phyloP scores from a whole-genome alignment of 2,888 invertebrate genomes.

The Congeria kusceri region DNA sequence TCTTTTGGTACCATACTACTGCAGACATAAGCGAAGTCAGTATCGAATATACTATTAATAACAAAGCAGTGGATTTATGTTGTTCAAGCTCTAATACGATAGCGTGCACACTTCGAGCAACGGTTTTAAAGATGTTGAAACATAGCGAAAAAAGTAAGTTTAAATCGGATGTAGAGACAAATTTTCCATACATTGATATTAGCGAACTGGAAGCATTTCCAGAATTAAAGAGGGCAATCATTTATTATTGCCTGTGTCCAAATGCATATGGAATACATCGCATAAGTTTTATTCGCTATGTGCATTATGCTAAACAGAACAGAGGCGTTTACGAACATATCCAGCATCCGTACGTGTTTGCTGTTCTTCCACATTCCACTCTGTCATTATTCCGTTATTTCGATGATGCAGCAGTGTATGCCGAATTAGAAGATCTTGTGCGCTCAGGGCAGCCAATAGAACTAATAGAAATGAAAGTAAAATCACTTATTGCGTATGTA shows the following conservation, averaged over 20 bases:
- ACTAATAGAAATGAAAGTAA: constrained; percentile 9
- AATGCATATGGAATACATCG: too few species aligned
- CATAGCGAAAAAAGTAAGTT: neutral
- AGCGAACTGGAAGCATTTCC: too few species aligned
- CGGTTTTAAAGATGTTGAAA: neutral
- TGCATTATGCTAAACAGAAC: neutral
- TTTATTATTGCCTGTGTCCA: too few species aligned
- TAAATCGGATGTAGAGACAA: neutral
- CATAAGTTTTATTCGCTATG: too few species aligned
- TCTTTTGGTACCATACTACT: constrained; percentile 4
- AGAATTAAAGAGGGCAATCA: too few species aligned
- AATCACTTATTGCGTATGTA: neutral
- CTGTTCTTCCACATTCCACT: constrained; percentile 2
- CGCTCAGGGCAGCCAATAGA: neutral
- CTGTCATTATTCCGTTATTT: constrained; percentile 11
- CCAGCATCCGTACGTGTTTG: constrained; percentile 7
- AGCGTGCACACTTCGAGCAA: too few species aligned
- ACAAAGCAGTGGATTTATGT: too few species aligned
- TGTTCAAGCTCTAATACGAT: too few species aligned
- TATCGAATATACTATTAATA: constrained; percentile 5
- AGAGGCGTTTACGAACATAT: neutral
- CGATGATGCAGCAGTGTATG: constrained; percentile 18
- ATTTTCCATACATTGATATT: too few species aligned
- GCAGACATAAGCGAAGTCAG: constrained; percentile 9
- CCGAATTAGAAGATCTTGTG: constrained; percentile 6